Conservation (phyloP, 1,140 invertebrate genomes). For the Drosophila kikkawai region DNA sequence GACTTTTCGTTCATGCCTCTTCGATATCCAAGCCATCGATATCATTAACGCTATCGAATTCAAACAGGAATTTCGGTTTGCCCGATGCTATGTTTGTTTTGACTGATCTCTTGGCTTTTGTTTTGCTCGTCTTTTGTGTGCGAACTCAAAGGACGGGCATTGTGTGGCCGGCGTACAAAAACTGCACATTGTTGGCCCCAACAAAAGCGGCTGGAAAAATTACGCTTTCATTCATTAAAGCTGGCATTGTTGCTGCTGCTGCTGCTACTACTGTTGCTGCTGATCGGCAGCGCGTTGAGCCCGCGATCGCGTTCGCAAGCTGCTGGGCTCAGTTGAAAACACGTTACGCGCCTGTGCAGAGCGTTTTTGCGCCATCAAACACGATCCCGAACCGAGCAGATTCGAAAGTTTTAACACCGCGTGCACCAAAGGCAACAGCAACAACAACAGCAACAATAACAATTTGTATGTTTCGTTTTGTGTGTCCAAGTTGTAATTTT, state of each 20-base stretch:
- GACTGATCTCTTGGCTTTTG: conserved; percentile 29
- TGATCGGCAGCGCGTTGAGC: conserved; percentile 44
- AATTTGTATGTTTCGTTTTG: conserved; percentile 58
- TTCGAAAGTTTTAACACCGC: conserved; percentile 68
- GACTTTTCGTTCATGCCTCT: too few species aligned
- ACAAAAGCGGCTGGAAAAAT: conserved; percentile 65
- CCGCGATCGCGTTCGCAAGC: conserved; percentile 51
- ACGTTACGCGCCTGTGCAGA: conserved; percentile 77
- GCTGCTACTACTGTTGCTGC: conserved; percentile 11
- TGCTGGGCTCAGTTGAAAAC: conserved; percentile 71
- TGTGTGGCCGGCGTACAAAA: conserved; percentile 62
- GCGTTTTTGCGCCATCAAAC: conserved; percentile 61
- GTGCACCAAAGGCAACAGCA: conserved; percentile 42
- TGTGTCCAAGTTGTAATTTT: conserved; percentile 68
- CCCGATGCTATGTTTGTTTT: background rate
- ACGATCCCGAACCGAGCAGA: conserved; percentile 26
- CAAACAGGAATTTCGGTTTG: background rate
- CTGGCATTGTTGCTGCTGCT: conserved; percentile 60
- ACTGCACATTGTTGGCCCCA: conserved; percentile 67
- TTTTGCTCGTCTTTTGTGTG: conserved; percentile 60
- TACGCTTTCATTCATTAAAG: conserved; percentile 78
- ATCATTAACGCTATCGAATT: conserved; percentile 11
- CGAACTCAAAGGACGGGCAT: conserved; percentile 63
- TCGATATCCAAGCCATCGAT: conserved; percentile 4
- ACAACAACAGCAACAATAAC: conserved; percentile 30